These are phyloP conservation scores for Formica selysi DNA, from an alignment of 1,140 invertebrate genomes.

Conservation along the genomic window DNA sequence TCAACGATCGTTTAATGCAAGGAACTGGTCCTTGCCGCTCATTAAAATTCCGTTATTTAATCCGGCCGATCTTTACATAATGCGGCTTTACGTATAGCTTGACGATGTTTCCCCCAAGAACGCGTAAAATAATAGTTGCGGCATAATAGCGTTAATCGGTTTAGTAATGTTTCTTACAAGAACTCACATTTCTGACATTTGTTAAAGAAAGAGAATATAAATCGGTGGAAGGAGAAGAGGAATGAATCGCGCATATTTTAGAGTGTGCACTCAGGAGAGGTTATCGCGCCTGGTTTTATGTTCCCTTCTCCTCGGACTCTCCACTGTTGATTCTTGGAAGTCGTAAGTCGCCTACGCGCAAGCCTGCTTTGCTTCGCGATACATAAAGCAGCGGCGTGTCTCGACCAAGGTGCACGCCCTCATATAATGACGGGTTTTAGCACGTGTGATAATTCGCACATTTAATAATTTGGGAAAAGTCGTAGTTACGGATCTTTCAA, in stretches of 20 bases:
- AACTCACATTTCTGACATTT: background rate
- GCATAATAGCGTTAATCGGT: background rate
- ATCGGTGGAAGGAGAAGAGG: background rate
- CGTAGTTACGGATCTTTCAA: background rate
- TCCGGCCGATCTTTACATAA: background rate
- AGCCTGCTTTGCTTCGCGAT: slow-evolving; percentile 19
- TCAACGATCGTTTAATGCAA: background rate
- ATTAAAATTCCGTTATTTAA: slow-evolving; percentile 9
- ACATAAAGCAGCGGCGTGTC: slow-evolving; percentile 22
- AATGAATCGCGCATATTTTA: slow-evolving; percentile 10
- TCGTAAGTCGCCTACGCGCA: slow-evolving; percentile 21
- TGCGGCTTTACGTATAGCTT: background rate
- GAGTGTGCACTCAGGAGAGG: background rate
- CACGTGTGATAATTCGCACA: background rate
- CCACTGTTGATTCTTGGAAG: slow-evolving; percentile 46
- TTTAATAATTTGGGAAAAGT: background rate
- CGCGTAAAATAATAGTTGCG: background rate
- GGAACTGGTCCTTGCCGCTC: background rate
- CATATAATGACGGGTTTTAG: background rate
- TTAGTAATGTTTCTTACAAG: background rate
- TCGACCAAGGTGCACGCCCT: slow-evolving; percentile 9
- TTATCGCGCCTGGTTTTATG: slow-evolving; percentile 54
- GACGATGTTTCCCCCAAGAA: background rate
- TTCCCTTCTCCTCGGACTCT: slow-evolving; percentile 34
- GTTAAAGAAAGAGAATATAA: slow-evolving; percentile 3